These are phyloP conservation scores for Montipora cactus DNA, from an alignment of 64 coral and sea anemone species.

Conservation along the genomic window DNA sequence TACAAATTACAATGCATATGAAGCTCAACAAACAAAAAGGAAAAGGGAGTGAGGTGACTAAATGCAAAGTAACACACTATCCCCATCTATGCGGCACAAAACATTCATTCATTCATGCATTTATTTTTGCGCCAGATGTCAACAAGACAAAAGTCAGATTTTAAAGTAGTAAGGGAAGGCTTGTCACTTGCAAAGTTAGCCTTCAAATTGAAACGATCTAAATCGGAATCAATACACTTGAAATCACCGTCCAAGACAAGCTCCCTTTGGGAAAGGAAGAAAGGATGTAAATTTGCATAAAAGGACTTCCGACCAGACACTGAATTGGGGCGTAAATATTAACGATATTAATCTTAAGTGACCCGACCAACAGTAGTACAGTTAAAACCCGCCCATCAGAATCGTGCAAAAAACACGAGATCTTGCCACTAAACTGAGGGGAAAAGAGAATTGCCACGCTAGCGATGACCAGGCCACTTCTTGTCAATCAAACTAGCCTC, in stretches of 20 bases:
- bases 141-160: background rate
- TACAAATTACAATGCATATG: too few species aligned
- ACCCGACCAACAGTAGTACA: background rate
- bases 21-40: too few species aligned
- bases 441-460: background rate
- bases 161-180: background rate
- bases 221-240: too few species aligned
- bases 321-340: too few species aligned
- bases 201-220: background rate
- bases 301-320: background rate
- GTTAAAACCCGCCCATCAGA: background rate
- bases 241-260: too few species aligned
- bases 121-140: conserved; percentile 11
- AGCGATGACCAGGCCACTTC: background rate
- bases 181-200: background rate
- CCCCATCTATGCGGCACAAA: too few species aligned
- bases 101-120: too few species aligned
- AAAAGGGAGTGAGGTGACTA: too few species aligned
- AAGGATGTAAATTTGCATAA: too few species aligned
- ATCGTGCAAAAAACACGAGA: background rate
- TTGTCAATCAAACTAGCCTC: background rate
- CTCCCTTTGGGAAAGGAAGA: background rate
- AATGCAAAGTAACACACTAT: too few species aligned
- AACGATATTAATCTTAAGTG: background rate
- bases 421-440: background rate